Evolutionary conservation across 1,140 invertebrate genomes (phyloP), one percentile per base, ranked within the genome.

Genomic region (Pararge aegeria): DNA sequence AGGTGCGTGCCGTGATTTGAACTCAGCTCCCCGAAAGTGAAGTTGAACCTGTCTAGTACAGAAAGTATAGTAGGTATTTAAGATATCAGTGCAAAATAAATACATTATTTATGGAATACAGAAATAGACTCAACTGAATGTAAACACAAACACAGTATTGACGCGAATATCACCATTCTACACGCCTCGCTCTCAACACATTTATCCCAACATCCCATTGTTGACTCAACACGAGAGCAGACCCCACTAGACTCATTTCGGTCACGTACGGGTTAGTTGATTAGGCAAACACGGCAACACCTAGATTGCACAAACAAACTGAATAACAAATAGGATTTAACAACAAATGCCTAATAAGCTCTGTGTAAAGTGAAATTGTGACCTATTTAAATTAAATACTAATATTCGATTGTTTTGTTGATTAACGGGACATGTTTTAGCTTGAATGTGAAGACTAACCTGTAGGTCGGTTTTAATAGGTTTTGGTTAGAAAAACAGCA

Each of bases 291-390:
- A 42, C 38, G 38, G 13, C 18, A 42, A 42, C 38, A 42, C 38
- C 38, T 18, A 42, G 13, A 19, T 42, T 34, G 30, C 30, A 34
- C 30, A 7, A 34, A 15, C 38, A 42, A 42, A 42, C 38, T 4
- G 38, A 42, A 42, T 42, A 42, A 42, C 38, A 42, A 42, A 42
- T 42, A 19, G 38, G 38, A 7, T 42, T 19, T 42, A 42, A 42
- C 38, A 42, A 4, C 38, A 19, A 42, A 42, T 19, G 38, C 15
- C 38, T 42, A 42, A 42, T 42, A 42, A 42, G 38, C 38, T 18
- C 18, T 10, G 18, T 42, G 38, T 42, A 42, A 42, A 42, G 10
- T 19, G 38, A 42, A 42, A 42, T 42, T 42, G 38, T 42, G 38
- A 18, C 15, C 34, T 38, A 38, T 42, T 42, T 42, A 6, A 16